phyloP scores from a whole-genome alignment of 2,797 vertebrate species.

The Aplochiton taeniatus region DNA sequence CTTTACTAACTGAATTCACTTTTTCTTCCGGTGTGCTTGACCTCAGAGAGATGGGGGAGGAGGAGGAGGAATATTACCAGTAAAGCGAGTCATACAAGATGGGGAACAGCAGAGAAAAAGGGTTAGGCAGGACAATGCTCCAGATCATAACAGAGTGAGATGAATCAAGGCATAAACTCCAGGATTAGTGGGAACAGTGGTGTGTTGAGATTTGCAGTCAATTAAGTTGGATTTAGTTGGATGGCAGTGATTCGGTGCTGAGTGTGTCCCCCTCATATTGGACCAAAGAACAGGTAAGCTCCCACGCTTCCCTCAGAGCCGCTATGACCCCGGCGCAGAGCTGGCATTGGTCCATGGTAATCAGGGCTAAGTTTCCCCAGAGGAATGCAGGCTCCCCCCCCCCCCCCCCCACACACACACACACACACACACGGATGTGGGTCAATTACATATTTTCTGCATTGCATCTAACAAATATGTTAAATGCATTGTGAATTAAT shows the following conservation, averaged over 20 bases:
- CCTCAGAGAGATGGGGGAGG: neutral
- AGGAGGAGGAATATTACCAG: constrained; percentile 13
- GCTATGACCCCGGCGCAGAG: neutral
- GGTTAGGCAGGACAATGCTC: constrained; percentile 25
- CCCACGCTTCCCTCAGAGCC: constrained; percentile 21
- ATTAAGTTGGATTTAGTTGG: constrained; percentile 77
- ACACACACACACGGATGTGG: neutral
- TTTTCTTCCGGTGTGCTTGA: too few species aligned
- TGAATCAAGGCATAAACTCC: constrained; percentile 23
- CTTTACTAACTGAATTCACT: too few species aligned
- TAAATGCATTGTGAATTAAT: too few species aligned
- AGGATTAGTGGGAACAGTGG: constrained; percentile 25
- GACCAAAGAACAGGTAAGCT: constrained; percentile 71
- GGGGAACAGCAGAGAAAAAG: constrained; percentile 12
- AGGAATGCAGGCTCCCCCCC: constrained; percentile 2
- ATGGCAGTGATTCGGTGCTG: constrained; percentile 44
- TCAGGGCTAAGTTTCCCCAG: constrained; percentile 51
- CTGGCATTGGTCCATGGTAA: constrained; percentile 37
- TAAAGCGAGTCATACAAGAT: neutral
- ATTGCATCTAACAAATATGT: too few species aligned
- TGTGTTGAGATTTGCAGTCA: constrained; percentile 76
- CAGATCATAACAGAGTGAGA: constrained; percentile 20
- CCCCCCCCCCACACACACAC: neutral
- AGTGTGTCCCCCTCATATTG: constrained; percentile 71
- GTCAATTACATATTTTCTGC: too few species aligned